Base-by-base conservation (phyloP, 2,113 vertebrate species). In the Oryzias javanicus region DNA sequence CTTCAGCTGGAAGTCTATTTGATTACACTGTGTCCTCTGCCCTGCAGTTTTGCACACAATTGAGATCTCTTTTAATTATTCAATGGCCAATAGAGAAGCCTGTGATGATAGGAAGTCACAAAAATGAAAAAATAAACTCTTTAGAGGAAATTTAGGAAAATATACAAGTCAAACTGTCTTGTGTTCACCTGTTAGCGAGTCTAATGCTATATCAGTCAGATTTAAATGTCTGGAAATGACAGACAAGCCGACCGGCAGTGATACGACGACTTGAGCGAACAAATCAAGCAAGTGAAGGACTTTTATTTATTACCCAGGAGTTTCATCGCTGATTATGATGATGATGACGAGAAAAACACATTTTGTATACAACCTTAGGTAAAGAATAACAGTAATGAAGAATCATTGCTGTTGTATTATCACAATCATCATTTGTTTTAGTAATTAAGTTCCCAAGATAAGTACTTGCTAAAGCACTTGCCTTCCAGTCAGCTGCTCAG, bases 391-490 rank as follows among this genome's bases (percentile, higher is more conserved):
- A 66, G 48, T 86, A 78, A 89, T 81, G 60, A 83, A 77, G 76
- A 82, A 76, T 83, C 76, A 89, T 72, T 29, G 79, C 64, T 4
- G 24, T 61, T 55, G 48, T 74, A 82, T 85, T 72, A 59, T 59
- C 65, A 75, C 67, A 84, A 82, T 85, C 79, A 80, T 76, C 69
- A 70, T 85, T 86, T 84, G 79, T 82, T 87, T 81, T 78, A 64
- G 64, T 86, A 83, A 89, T 89, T 87, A 84, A 83, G 74, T 80
- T 87, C 76, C 79, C 63, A 48, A 49, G 81, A 86, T 83, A 83
- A 87, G 83, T 77, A 69, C 62, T 70, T 58, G 52, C 56, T 59
- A 70, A 83, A 79, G 66, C 46, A 56, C 69, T 70, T 53, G 68
- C 74, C 81, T 80, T 59, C 61, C 74, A 60, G 78, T 79, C 74